Evolutionary conservation across 2,113 vertebrate genomes (phyloP), one percentile per base, ranked within the genome.

Genomic region (Isurus oxyrinchus): DNA sequence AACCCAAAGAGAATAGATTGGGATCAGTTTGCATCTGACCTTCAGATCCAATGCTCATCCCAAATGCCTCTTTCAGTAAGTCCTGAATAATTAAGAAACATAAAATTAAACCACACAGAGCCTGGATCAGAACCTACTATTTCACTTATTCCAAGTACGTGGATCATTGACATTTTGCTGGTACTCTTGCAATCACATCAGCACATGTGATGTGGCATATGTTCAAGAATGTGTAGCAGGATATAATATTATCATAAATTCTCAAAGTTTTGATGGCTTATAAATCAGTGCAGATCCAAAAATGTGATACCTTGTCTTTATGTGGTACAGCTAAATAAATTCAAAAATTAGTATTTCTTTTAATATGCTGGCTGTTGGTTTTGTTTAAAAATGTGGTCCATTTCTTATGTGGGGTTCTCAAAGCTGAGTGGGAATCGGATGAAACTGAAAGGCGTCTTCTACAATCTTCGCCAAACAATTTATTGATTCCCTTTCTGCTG

Each of bases 211-310:
- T 40, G 59, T 94, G 90, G 90, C 57, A 40, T 63, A 94, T 63
- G n/a, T 23, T 94, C 90, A 94, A 94, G 59, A 94, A 94, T 94
- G 90, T 94, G 59, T n/a, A 94, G 31, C 90, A 94, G 31, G 16
- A 21, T 94, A 94, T 94, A 63, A 23, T 63, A 61, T 7, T 10
- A 5, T 16, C 61, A 94, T 94, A 94, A 94, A 94, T 94, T n/a
- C 90, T 94, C 57, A 93, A 49, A 49, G 21, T 23, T 61, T 94
- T 94, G 59, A 94, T 94, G 59, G 90, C 90, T 94, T 23, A 94
- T 94, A 63, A 66, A 94, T 94, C 90, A 59, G 88, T 91, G 88
- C 55, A 35, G 88, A 91, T 59, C 55, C 88, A 94, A 40, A 94
- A 35, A 91, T 35, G 55, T 55, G 88, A 59, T 91, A 59, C 35